Percentiles rank a stretch among this genome's conserved stretches.
These are phyloP conservation scores for Sphaerophoria taeniata DNA, from an alignment of 2,888 invertebrate genomes.

Conservation along the genomic window DNA sequence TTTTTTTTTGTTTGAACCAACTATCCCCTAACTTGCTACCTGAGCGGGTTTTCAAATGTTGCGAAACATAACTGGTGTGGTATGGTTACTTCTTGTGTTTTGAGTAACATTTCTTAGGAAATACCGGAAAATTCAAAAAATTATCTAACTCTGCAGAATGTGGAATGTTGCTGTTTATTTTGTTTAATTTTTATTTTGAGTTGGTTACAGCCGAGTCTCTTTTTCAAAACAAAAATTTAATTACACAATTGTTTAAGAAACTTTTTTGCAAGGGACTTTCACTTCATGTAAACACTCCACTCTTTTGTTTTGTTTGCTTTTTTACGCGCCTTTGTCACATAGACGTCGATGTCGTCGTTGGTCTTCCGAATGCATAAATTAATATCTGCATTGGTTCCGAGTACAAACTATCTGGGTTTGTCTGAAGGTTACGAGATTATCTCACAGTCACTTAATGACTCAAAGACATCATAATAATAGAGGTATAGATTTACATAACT, in stretches of 20 bases:
- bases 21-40: no score
- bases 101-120: no score
- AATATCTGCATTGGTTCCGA: not conserved
- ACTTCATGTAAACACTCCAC: slow-evolving; percentile 15
- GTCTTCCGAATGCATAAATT: no score
- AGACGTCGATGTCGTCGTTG: no score
- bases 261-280: slow-evolving; percentile 24
- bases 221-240: not conserved
- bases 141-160: no score
- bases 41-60: no score
- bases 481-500: slow-evolving; percentile 22
- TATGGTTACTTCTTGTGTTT: no score
- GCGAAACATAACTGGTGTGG: no score
- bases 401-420: slow-evolving; percentile 16
- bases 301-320: not conserved
- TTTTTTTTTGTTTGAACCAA: no score
- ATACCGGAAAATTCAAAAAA: no score
- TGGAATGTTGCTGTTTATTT: no score
- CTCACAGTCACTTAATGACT: slow-evolving; percentile 3
- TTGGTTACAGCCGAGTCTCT: no score
- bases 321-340: not conserved
- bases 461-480: slow-evolving; percentile 13
- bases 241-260: not conserved
- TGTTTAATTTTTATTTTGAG: not conserved
- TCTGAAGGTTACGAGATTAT: slow-evolving; percentile 34